phyloP scores from a whole-genome alignment of 2,797 vertebrate genomes.

The Chelon auratus region DNA sequence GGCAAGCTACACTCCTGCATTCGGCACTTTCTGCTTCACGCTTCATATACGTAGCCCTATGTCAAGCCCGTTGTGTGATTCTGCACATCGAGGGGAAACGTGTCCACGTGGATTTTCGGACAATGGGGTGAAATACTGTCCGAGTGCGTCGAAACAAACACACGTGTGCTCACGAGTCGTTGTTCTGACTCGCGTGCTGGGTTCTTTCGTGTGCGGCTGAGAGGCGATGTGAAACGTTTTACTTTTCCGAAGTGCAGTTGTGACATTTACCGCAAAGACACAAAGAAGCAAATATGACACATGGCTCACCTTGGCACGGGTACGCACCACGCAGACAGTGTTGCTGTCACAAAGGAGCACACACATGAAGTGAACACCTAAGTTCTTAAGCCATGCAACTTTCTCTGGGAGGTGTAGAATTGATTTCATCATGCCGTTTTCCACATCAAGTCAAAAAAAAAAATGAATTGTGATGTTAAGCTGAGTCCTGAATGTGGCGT shows the following conservation, averaged over 20 bases:
- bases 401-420: conserved; percentile 20
- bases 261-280: too few relatives aligned
- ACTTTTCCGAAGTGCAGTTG: background rate
- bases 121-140: conserved; percentile 19
- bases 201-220: background rate
- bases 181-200: conserved; percentile 1
- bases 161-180: conserved; percentile 32
- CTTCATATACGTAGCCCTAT: conserved; percentile 25
- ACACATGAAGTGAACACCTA: conserved; percentile 19
- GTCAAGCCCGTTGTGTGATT: conserved; percentile 44
- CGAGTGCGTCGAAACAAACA: conserved; percentile 46
- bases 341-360: conserved; percentile 9
- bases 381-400: conserved; percentile 9
- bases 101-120: conserved; percentile 50
- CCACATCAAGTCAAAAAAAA: too few relatives aligned
- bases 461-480: too few relatives aligned
- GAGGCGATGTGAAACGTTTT: background rate
- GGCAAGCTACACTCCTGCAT: conserved; percentile 17
- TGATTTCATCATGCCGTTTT: background rate
- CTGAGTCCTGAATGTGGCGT: too few relatives aligned
- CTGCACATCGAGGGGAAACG: conserved; percentile 52
- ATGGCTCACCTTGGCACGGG: background rate
- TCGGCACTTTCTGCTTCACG: conserved; percentile 19
- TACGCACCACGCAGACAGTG: background rate
- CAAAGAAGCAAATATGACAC: background rate